A percentile compares a stretch with the other conserved stretches of the same genome.
These are phyloP conservation scores for Troilus luridus DNA, from an alignment of 2,888 invertebrate species.

Conservation along the genomic window DNA sequence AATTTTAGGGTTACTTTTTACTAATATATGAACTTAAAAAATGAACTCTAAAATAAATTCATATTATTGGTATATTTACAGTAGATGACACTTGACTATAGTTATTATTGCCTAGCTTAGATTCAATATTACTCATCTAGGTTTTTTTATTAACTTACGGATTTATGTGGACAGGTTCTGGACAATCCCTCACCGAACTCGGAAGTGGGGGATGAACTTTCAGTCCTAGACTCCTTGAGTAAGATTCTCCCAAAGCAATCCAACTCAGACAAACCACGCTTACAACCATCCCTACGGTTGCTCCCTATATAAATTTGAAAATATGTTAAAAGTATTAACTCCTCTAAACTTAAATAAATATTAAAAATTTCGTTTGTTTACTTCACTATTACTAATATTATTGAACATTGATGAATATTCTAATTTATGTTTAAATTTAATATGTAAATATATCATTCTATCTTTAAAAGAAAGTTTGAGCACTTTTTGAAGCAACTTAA, in stretches of 20 bases:
- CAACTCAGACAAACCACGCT: conserved; percentile 67
- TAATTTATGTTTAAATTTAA: neutral
- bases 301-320: conserved; percentile 66
- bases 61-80: neutral
- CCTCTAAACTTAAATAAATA: neutral
- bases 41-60: neutral
- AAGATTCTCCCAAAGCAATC: conserved; percentile 67
- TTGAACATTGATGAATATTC: neutral
- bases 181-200: conserved; percentile 64
- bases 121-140: neutral
- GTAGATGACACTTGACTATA: neutral
- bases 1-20: too few relatives aligned
- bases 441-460: neutral
- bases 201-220: conserved; percentile 65
- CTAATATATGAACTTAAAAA: neutral
- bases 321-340: neutral
- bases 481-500: neutral
- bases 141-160: neutral
- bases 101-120: neutral
- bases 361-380: neutral
- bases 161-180: conserved; percentile 21
- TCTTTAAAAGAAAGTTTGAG: neutral
- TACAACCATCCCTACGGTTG: conserved; percentile 67
- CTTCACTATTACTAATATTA: neutral
- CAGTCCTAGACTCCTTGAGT: conserved; percentile 66